phyloP scores from a whole-genome alignment of 2,113 vertebrate genomes.

The Fulmarus glacialis region DNA sequence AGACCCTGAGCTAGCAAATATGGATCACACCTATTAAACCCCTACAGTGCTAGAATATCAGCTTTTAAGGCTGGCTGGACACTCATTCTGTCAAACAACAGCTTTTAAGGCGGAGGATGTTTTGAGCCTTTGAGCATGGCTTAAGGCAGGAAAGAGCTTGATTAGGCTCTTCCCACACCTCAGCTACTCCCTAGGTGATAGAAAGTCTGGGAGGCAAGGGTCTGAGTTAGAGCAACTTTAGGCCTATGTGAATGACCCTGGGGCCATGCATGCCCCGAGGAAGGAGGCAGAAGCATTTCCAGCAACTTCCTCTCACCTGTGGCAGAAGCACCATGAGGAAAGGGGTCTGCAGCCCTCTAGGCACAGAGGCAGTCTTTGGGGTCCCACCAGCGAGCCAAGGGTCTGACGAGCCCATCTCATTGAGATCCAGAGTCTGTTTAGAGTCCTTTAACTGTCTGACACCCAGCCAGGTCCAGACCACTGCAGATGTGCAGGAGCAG shows the following conservation, averaged over 20 bases:
- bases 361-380: background rate
- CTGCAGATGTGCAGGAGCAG: background rate
- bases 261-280: accelerated
- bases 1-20: background rate
- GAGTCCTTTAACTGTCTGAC: background rate
- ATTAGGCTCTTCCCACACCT: background rate
- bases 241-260: background rate
- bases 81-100: background rate
- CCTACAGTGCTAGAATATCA: background rate
- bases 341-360: background rate
- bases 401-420: background rate
- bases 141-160: background rate
- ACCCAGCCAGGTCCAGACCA: background rate
- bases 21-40: background rate
- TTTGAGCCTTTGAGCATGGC: background rate
- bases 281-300: background rate
- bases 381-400: background rate
- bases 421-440: background rate
- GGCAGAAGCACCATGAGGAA: background rate
- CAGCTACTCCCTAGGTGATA: background rate
- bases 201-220: background rate
- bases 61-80: background rate
- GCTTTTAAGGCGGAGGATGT: background rate
- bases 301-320: background rate
- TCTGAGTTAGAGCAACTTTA: background rate